Base-by-base conservation (phyloP, 2,113 vertebrate genomes). In the Amphiprion ocellaris region DNA sequence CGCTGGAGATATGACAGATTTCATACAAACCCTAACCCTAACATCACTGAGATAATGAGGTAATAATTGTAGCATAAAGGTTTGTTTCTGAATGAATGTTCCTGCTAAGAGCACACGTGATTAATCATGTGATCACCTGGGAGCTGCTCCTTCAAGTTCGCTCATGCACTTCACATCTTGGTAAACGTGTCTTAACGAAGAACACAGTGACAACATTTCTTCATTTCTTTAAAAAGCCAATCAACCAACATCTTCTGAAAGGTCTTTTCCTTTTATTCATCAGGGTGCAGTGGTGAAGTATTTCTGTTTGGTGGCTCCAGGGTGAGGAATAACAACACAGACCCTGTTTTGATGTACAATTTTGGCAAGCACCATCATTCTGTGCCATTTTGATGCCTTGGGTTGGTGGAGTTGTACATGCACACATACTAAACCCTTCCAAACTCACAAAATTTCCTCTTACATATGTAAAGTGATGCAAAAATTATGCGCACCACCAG, bases 401-500 rank as follows among this genome's bases (percentile, higher is more conserved):
- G 37, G 65, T 79, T 50, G 14, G 55, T 8, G 46, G 63, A 52
- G 69, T 50, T 26, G 66, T 53, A 5, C 59, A 39, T 2, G 12
- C 63, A 44, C 74, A 69, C 72, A 69, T 6, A 23, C 14, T 17
- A 59, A 58, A 70, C 46, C 23, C 54, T 44, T 59, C 50, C 28
- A 63, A 64, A 79, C 52, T 47, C 53, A 11, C 52, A 64, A 50
- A 50, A 60, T 55, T 17, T 47, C 11, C 61, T 84, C 56, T 69
- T 28, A 56, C 44, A 11, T 64, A 83, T 83, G 79, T 70, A 83
- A 82, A 88, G 69, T 60, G 55, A 88, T 88, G 83, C 83, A 88
- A 77, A 88, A 68, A 65, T 73, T 50, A 85, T 82, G 79, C 71
- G 4, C 4, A 49, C 11, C 14, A 54, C 16, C 28, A 26, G 50